Base-by-base conservation (phyloP, 1,140 invertebrate genomes). In the Rhagoletis pomonella region DNA sequence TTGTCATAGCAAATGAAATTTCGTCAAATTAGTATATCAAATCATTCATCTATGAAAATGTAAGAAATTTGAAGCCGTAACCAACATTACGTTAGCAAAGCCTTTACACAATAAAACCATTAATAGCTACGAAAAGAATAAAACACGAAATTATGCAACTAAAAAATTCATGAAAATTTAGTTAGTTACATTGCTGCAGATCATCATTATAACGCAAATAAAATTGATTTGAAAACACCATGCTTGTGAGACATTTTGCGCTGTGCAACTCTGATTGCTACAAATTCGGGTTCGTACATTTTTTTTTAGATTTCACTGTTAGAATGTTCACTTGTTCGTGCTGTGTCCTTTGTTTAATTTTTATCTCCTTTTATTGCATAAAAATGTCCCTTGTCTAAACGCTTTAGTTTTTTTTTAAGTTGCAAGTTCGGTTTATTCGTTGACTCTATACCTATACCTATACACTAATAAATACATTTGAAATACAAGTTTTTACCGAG, bases 261-360 rank as follows among this genome's bases (percentile, higher is more conserved):
- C n/a, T 69, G 14, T 77, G 86, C 59, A 60, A 62, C 17, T 50
- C 42, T 62, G 42, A n/a, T 14, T 12, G 44, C 62, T 60, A 60
- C n/a, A 86, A 73, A 77, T 55, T 44, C 65, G 67, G 86, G 67
- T 87, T 87, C 86, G 86, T 87, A 87, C 67, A 73, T 77, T 87
- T 86, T 60, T 73, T 55, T 55, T 19, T n/a, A 55, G 39, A 50
- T 86, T 19, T 9, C 85, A 86, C 44, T 67, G 67, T 58, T 50
- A 2, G 42, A 14, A 19, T 67, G 29, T 6, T 65, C 50, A 50
- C 47, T 62, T 85, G 42, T 85, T 42, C 64, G 44, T 87, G 59
- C 47, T 55, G 55, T 87, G 42, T 58, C n/a, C 17, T n/a, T 19
- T 7, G 60, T 62, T 39, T 67, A 29, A 2, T 29, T 39, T 17